Evolutionary conservation across 2,888 invertebrate species (phyloP), one percentile per base, ranked within the genome.

Genomic region (Eurois occulta): DNA sequence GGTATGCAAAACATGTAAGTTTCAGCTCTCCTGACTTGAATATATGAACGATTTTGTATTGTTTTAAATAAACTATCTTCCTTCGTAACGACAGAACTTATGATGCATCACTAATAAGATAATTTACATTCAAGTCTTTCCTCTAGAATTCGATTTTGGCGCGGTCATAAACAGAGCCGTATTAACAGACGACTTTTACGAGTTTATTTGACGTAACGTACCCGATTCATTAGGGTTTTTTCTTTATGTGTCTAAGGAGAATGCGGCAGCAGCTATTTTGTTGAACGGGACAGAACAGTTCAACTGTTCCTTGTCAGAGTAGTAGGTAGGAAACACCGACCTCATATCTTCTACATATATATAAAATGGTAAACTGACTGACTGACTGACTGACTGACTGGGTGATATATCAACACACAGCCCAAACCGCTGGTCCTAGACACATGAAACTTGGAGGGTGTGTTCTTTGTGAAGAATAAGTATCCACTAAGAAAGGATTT

Each of bases 161-260:
- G 46, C 72, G 84, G 32, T 71, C 66, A 32, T 80, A 70, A 84
- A 78, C 58, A 55, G 4, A 66, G 16, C 24, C 48, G 38, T 66
- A 60, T 60, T 28, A 62, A 32, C 16, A n/a, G n/a, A 16, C 38
- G 7, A 21, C 5, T n/a, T 66, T 70, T 70, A 66, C 52, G 52
- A 70, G 38, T 21, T 6, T 35, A 21, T 83, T 28, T 43, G 18
- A 3, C 16, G 43, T 66, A 32, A 62, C 35, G 1, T 21, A 21
- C 4, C 32, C 1, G 32, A 58, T 83, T 58, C 28, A 18, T 38
- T 58, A 16, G 1, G 11, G 64, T 10, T 77, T 74, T 62, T 83
- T 16, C 13, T 48, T 24, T 65, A 16, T 3, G 6, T n/a, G n/a
- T 4, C 32, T 21, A 10, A 10, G 32, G 10, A 55, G 11, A n/a